Conservation (phyloP, 1,140 invertebrate genomes). For the Laupala kohalensis region DNA sequence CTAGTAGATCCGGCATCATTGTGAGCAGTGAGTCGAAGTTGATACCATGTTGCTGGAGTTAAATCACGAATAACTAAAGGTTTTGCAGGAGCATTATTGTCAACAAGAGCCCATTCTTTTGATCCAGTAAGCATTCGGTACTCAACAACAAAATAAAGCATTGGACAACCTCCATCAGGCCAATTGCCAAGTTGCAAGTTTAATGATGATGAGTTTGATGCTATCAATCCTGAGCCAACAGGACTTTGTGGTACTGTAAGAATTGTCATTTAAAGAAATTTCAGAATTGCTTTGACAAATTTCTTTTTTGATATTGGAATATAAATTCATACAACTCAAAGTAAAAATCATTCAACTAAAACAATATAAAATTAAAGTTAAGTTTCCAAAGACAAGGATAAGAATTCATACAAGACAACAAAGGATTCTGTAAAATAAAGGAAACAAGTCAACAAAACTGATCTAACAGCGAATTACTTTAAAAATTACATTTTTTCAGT, state of each 20-base stretch:
- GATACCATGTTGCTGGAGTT: background rate
- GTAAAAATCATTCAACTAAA: too few species aligned
- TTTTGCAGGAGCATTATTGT: conserved; percentile 24
- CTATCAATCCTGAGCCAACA: background rate
- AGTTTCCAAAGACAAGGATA: too few species aligned
- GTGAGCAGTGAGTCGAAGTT: background rate
- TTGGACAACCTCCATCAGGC: conserved; percentile 38
- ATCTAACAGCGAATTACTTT: too few species aligned
- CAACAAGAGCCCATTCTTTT: conserved; percentile 29
- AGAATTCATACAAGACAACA: too few species aligned
- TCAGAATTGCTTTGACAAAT: too few species aligned
- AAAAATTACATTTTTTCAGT: too few species aligned
- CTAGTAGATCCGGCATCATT: conserved; percentile 39
- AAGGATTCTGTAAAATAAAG: too few species aligned
- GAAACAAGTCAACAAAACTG: too few species aligned
- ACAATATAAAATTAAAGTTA: too few species aligned
- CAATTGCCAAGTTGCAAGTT: conserved; percentile 31
- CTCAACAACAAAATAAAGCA: conserved; percentile 40
- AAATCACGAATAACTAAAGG: conserved; percentile 48
- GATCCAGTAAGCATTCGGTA: conserved; percentile 30
- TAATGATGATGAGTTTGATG: conserved; percentile 6
- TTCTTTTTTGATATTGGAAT: too few species aligned
- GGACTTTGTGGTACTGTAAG: conserved; percentile 7
- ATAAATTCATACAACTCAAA: too few species aligned
- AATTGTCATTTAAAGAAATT: background rate